Percentiles rank a stretch among this genome's conserved stretches.
Evolutionary conservation across 37 sponge, comb jelly and placozoan species (phyloP).

Genomic region (Halisarca cf. caerulea): DNA sequence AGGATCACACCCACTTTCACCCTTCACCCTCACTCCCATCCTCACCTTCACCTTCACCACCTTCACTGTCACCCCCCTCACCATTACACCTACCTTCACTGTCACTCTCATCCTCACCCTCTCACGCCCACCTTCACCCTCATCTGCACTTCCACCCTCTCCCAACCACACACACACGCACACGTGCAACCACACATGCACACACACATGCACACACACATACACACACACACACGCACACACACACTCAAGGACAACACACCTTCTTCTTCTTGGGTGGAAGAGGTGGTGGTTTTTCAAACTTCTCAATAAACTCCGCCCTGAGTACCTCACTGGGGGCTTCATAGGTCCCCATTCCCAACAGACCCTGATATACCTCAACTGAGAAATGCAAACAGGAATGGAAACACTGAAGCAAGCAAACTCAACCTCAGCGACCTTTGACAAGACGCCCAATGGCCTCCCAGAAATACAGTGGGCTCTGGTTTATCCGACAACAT

Average conservation of each 20-base stretch:
- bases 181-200: conserved; percentile 19
- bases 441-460: background rate
- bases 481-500: no score
- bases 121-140: background rate
- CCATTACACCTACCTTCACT: background rate
- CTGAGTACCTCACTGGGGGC: conserved; percentile 8
- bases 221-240: conserved; percentile 30
- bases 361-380: conserved; percentile 15
- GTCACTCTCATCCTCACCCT: no score
- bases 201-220: conserved; percentile 13
- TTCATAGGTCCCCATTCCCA: conserved; percentile 18
- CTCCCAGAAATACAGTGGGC: no score
- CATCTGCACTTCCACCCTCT: background rate
- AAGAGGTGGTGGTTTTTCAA: conserved; percentile 57
- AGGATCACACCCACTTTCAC: no score
- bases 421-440: background rate
- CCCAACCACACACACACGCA: background rate
- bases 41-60: no score
- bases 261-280: conserved; percentile 71
- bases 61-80: no score
- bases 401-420: background rate
- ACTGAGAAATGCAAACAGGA: background rate
- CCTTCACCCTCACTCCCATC: no score
- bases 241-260: background rate
- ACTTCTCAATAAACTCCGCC: conserved; percentile 1